Conservation (phyloP, 2,113 vertebrate genomes). For the Brachyhypopomus gauderio region DNA sequence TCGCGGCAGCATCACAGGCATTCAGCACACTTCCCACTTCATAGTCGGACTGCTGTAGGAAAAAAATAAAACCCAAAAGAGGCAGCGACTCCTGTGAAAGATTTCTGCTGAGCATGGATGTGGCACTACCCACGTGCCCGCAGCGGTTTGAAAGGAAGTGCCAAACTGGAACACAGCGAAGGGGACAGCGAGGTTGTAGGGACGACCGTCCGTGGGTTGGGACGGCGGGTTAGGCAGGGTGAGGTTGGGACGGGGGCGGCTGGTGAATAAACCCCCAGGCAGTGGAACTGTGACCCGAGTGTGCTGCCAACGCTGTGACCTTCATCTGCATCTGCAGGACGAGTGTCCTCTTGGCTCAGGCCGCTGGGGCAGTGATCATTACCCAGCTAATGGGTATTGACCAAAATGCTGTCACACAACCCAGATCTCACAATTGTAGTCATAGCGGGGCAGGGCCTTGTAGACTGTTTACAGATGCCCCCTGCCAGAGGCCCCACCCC, state of each 20-base stretch:
- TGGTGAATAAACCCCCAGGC: too few relatives aligned
- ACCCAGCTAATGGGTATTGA: conserved; percentile 38
- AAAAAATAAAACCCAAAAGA: conserved; percentile 2
- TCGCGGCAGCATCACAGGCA: neutral
- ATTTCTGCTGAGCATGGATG: neutral
- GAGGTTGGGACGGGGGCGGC: neutral
- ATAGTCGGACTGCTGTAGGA: neutral
- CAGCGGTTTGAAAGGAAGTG: too few relatives aligned
- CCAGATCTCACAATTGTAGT: conserved; percentile 18
- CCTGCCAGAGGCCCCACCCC: neutral
- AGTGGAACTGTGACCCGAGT: neutral
- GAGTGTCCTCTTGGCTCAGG: conserved; percentile 30
- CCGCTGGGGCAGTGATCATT: conserved; percentile 32
- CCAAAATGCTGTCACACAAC: conserved; percentile 19
- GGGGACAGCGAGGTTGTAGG: neutral
- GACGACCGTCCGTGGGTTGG: neutral
- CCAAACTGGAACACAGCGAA: conserved; percentile 17
- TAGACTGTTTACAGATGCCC: neutral
- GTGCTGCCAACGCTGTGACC: neutral
- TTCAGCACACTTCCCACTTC: neutral
- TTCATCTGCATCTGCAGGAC: conserved; percentile 27
- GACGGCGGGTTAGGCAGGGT: too few relatives aligned
- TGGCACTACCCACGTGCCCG: neutral
- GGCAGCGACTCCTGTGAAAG: conserved; percentile 9
- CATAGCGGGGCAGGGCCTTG: neutral